These are phyloP conservation scores for Pararge aegeria DNA, from an alignment of 1,140 invertebrate species.

Conservation along the genomic window DNA sequence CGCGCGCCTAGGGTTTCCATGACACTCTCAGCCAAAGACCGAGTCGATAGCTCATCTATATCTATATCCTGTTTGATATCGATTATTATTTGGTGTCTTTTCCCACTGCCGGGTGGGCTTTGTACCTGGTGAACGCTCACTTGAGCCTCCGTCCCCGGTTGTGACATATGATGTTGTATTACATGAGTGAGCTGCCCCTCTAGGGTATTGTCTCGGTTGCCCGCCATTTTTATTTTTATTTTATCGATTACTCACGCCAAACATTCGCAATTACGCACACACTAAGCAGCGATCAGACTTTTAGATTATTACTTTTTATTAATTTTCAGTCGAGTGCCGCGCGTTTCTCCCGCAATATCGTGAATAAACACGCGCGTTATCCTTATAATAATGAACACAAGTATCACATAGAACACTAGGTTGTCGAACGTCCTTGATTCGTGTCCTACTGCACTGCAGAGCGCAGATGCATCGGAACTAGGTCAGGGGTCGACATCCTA, in stretches of 20 bases:
- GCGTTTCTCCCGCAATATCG: constrained; percentile 1
- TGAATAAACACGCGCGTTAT: constrained; percentile 35
- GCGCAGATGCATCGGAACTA: constrained; percentile 61
- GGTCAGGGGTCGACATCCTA: constrained; percentile 67
- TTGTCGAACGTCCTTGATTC: constrained; percentile 31
- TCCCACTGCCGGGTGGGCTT: constrained; percentile 62
- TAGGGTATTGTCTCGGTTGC: constrained; percentile 47
- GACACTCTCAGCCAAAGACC: constrained; percentile 73
- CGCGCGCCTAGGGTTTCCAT: constrained; percentile 77
- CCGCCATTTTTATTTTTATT: constrained; percentile 52
- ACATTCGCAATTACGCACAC: constrained; percentile 33
- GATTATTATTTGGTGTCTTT: constrained; percentile 77
- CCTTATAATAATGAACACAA: constrained; percentile 61
- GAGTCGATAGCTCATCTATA: constrained; percentile 74
- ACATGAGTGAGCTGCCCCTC: constrained; percentile 68
- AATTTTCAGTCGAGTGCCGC: constrained; percentile 65
- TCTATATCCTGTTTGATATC: constrained; percentile 79
- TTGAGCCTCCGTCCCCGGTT: constrained; percentile 57
- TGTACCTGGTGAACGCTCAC: constrained; percentile 75
- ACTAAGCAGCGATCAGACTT: constrained; percentile 48
- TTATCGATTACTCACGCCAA: constrained; percentile 41
- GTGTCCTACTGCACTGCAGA: constrained; percentile 50
- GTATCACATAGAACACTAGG: constrained; percentile 56
- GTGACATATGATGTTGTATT: constrained; percentile 68
- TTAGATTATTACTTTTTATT: constrained; percentile 6